Evolutionary conservation across 2,113 vertebrate genomes (phyloP), one percentile per base, ranked within the genome.

Genomic region (Anseranas semipalmata): DNA sequence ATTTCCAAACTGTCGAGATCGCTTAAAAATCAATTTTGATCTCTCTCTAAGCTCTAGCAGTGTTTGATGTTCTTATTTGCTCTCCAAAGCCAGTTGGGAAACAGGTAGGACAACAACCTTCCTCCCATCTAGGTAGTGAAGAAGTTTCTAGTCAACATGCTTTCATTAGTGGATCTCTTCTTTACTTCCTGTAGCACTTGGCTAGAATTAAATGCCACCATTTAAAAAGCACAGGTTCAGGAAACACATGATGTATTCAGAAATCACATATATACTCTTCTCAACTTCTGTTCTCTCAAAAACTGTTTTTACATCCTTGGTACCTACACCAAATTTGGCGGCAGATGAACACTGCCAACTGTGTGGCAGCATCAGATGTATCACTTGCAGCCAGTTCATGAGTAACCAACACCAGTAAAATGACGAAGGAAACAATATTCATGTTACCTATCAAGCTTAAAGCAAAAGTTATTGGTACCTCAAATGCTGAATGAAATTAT

Each of bases 1-100:
- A 91, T 91, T 96, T 96, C 73, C 50, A 91, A 83, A 87, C 33
- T 77, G 35, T 71, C 0, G 0, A 81, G 65, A 87, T 66, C 81
- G n/a, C 46, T 92, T 90, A 67, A 95, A 95, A 93, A 94, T 81
- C 28, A 87, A 59, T 92, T 83, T 84, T 60, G 37, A 58, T 75
- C 59, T 28, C 50, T 91, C 56, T 77, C 52, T 78, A 60, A 95
- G 41, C 37, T 84, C 76, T 84, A 70, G n/a, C 28, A 77, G 55
- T 59, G 30, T 43, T 74, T 95, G 55, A 48, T 19, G 30, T 48
- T 90, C 45, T 73, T 84, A 33, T 78, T 95, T 88, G 22, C 43
- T 71, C 25, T 67, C 27, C 15, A 30, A 87, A 87, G 70, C 37
- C 52, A 87, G 17, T 6, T 81, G 37, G 37, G 58, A 95, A 95